These are phyloP conservation scores for Dendrocopos noguchii DNA, from an alignment of 2,113 vertebrate species.

Conservation along the genomic window DNA sequence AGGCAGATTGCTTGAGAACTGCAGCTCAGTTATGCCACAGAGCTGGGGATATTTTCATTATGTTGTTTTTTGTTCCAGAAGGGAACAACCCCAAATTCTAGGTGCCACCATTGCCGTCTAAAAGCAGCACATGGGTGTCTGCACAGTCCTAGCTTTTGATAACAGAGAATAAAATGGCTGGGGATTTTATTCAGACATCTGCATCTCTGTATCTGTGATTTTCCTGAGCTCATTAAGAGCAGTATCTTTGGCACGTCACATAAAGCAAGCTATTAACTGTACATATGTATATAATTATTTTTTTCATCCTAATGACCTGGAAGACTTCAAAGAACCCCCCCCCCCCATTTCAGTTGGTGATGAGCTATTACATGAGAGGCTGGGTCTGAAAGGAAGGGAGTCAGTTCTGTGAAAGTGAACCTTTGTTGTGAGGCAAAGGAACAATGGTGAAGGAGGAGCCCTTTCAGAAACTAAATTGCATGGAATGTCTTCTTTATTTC, in stretches of 20 bases:
- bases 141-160: neutral
- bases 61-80: neutral
- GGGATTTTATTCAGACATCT: neutral
- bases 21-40: neutral
- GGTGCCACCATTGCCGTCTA: neutral
- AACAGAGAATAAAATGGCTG: neutral
- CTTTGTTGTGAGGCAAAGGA: neutral
- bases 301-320: neutral
- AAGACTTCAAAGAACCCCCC: neutral
- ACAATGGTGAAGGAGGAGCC: constrained; percentile 39
- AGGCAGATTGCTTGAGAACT: neutral
- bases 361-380: neutral
- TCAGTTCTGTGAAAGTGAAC: neutral
- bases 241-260: neutral
- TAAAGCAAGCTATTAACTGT: neutral
- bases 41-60: neutral
- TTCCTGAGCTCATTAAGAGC: neutral
- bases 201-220: neutral
- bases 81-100: neutral
- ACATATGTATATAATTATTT: neutral
- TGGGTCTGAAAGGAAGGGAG: neutral
- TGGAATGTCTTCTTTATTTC: constrained; percentile 14
- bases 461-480: constrained; percentile 45
- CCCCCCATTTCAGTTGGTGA: neutral
- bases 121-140: neutral